These are phyloP conservation scores for Coenonympha glycerion DNA, from an alignment of 2,888 invertebrate genomes.

Conservation along the genomic window DNA sequence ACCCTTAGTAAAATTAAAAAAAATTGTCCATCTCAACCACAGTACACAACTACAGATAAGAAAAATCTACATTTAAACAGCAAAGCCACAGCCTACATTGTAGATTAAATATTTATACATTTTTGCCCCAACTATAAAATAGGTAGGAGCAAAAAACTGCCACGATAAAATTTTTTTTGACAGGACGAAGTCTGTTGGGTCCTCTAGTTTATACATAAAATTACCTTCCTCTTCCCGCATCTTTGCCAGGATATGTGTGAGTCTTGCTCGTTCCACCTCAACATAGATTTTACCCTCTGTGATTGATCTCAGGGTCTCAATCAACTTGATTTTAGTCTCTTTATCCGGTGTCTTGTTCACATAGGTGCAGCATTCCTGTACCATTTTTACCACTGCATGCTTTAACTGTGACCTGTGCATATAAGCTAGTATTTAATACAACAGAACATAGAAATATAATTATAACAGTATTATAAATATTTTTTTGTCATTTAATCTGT, in stretches of 20 bases:
- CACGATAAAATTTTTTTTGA: no score
- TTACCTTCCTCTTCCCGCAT: conserved; percentile 86
- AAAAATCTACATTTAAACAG: no score
- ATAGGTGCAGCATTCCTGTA: conserved; percentile 95
- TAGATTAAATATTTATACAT: no score
- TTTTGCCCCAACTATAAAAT: no score
- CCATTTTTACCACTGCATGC: conserved; percentile 97
- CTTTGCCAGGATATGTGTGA: conserved; percentile 92
- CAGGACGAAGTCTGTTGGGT: no score
- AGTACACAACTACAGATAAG: no score
- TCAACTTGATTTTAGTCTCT: conserved; percentile 92
- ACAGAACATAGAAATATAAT: neutral
- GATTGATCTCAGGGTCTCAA: conserved; percentile 95
- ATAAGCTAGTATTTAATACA: neutral
- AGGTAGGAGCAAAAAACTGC: no score
- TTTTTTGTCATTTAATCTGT: no score
- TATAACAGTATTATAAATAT: neutral
- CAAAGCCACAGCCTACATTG: no score
- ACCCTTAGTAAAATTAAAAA: no score
- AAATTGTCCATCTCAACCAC: no score
- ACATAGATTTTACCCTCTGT: conserved; percentile 99
- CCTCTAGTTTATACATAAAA: no score
- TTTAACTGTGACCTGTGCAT: conserved; percentile 88
- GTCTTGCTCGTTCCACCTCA: conserved; percentile 97
- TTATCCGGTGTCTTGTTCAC: conserved; percentile 94